Evolutionary conservation across 2,797 vertebrate species (phyloP).

Genomic region (Scolopax bukidnonensis): DNA sequence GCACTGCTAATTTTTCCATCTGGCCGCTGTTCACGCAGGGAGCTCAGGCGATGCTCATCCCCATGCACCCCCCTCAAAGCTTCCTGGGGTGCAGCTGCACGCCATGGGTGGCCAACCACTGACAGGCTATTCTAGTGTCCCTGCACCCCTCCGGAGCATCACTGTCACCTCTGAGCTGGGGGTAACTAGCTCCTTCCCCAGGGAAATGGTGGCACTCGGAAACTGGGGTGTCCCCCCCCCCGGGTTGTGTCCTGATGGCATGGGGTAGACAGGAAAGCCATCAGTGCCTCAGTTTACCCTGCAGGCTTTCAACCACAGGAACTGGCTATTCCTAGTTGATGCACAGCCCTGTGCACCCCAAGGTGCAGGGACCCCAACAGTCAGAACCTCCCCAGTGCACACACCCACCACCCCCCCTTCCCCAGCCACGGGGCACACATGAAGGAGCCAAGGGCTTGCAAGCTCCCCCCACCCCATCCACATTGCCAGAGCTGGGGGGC

Average conservation of each 20-base stretch:
- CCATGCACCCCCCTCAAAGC: not conserved
- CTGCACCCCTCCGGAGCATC: fast-evolving
- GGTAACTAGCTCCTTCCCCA: not conserved
- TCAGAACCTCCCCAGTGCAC: not conserved
- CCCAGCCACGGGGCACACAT: too few relatives aligned
- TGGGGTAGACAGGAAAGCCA: not conserved
- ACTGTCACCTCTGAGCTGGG: not conserved
- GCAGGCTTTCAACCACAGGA: not conserved
- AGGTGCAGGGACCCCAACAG: not conserved
- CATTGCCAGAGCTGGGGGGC: not conserved
- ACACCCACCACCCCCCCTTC: too few relatives aligned
- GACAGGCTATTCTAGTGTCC: not conserved
- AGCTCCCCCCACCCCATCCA: not conserved
- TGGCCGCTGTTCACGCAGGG: not conserved
- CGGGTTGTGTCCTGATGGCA: too few relatives aligned
- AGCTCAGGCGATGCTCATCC: not conserved
- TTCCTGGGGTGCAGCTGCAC: not conserved
- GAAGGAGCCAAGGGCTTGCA: fast-evolving
- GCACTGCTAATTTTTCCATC: slow-evolving; percentile 56
- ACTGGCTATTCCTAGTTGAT: not conserved
- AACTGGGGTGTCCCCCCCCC: not conserved
- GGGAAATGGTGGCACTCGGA: not conserved
- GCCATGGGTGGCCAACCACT: not conserved
- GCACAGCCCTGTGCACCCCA: not conserved
- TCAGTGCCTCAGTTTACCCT: not conserved